Evolutionary conservation across 2,888 invertebrate species (phyloP).

Genomic region (Agriopis aurantiaria): DNA sequence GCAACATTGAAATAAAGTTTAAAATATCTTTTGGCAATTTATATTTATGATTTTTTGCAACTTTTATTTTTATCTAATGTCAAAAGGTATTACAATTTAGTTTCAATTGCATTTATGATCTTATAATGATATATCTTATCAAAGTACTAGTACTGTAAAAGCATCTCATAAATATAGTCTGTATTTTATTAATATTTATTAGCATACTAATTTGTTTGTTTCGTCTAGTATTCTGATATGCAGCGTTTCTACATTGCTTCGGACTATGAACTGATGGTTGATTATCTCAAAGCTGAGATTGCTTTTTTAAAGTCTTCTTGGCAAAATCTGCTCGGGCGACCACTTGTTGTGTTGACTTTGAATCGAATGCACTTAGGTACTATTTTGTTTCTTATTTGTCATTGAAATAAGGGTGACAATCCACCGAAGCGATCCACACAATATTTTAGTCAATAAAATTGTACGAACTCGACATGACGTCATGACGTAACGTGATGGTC

Average conservation of each 20-base stretch:
- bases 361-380: conserved; percentile 96
- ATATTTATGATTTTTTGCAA: no score
- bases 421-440: not conserved
- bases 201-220: conserved; percentile 49
- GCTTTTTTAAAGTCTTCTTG: conserved; percentile 99
- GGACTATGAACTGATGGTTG: conserved; percentile 99
- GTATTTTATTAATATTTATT: conserved; percentile 18
- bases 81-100: not conserved
- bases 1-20: not conserved
- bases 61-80: not conserved
- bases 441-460: not conserved
- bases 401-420: conserved; percentile 2
- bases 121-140: not conserved
- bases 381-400: conserved; percentile 55
- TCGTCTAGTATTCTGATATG: conserved; percentile 97
- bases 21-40: not conserved
- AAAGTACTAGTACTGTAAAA: not conserved
- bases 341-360: conserved; percentile 96
- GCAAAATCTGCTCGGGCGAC: conserved; percentile 99
- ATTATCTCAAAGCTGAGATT: conserved; percentile 98
- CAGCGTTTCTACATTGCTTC: conserved; percentile 99
- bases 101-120: not conserved
- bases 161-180: conserved; percentile 16
- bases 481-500: not conserved
- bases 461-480: not conserved